These are phyloP conservation scores for Ophioninae sp. DNA, from an alignment of 2,888 invertebrate species.

Conservation along the genomic window DNA sequence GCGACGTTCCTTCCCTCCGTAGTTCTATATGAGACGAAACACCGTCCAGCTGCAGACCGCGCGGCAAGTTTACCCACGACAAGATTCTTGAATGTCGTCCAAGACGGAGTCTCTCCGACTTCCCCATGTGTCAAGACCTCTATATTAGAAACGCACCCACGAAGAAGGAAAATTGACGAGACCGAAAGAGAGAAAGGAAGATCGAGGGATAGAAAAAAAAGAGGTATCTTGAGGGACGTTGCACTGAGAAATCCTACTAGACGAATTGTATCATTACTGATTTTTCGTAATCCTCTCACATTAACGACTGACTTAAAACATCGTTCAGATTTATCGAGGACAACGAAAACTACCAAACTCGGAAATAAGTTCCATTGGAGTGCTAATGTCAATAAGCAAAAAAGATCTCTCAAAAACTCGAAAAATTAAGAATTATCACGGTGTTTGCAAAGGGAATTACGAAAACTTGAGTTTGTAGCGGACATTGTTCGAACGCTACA, in stretches of 20 bases:
- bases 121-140: conserved; percentile 74
- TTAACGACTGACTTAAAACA: conserved; percentile 2
- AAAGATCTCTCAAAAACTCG: too few species aligned
- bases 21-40: conserved; percentile 59
- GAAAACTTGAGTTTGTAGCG: too few species aligned
- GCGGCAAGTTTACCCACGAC: conserved; percentile 64
- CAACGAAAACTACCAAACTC: too few species aligned
- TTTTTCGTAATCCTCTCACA: not conserved
- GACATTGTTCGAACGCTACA: too few species aligned
- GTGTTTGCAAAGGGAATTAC: too few species aligned
- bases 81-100: conserved; percentile 70
- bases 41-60: conserved; percentile 67
- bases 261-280: not conserved
- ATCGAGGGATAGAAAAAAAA: not conserved
- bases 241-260: conserved; percentile 15
- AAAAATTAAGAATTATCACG: too few species aligned
- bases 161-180: conserved; percentile 1
- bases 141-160: conserved; percentile 58
- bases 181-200: conserved; percentile 16
- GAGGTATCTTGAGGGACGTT: not conserved
- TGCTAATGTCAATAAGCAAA: too few species aligned
- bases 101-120: conserved; percentile 66
- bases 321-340: not conserved
- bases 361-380: too few species aligned
- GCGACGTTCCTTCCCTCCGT: conserved; percentile 23